Conservation (phyloP, 2,113 vertebrate species). For the Psephotus haematonotus region DNA sequence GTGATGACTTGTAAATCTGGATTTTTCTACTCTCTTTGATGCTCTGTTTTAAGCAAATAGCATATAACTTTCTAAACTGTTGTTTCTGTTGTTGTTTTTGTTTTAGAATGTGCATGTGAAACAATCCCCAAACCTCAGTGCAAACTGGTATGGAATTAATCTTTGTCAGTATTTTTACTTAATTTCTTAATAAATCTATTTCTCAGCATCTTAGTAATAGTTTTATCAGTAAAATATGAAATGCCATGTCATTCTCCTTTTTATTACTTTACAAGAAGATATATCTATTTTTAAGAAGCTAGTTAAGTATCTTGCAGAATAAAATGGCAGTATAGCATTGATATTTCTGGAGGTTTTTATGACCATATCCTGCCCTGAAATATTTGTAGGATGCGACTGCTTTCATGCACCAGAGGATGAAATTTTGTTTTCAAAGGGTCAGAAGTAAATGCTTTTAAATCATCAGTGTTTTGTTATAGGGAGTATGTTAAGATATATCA, state of each 20-base stretch:
- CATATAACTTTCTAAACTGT: not conserved
- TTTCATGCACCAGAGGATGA: not conserved
- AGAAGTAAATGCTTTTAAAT: not conserved
- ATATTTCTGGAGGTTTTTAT: not conserved
- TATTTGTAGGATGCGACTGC: not conserved
- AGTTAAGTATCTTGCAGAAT: not conserved
- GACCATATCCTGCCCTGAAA: not conserved
- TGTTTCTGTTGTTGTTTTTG: slow-evolving; percentile 46
- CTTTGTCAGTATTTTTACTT: not conserved
- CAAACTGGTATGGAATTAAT: slow-evolving; percentile 80
- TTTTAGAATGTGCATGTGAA: slow-evolving; percentile 91
- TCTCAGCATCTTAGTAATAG: not conserved
- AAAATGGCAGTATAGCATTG: not conserved
- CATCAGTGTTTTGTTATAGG: not conserved
- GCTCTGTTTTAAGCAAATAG: not conserved
- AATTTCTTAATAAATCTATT: not conserved
- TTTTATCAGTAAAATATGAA: not conserved
- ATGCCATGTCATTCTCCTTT: not conserved
- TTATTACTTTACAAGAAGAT: not conserved
- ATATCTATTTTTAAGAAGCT: not conserved
- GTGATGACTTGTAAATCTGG: not conserved
- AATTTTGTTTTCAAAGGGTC: not conserved
- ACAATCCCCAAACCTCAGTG: slow-evolving; percentile 85
- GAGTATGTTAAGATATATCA: not conserved
- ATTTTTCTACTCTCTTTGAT: not conserved